A percentile compares a stretch with the other conserved stretches of the same genome.
These are phyloP conservation scores for Morinoia aosen DNA, from an alignment of 2,888 invertebrate species.

Conservation along the genomic window DNA sequence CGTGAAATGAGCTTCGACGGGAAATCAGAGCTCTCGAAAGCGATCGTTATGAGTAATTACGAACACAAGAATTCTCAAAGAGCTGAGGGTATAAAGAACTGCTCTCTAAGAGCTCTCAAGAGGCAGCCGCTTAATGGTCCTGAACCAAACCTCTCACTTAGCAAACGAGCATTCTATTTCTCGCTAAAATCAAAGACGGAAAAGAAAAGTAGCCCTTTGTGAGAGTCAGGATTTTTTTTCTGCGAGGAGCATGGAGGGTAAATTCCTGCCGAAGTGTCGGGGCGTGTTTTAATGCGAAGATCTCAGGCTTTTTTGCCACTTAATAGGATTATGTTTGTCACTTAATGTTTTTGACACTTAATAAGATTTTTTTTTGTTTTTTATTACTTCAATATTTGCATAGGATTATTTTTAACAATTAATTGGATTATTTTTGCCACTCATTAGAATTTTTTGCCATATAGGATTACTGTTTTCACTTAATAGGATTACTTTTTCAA, in stretches of 20 bases:
- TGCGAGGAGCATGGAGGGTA: not conserved
- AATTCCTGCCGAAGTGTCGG: not conserved
- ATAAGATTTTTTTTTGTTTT: too few species aligned
- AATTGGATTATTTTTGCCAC: too few species aligned
- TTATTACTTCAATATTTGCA: too few species aligned
- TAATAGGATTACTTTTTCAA: too few species aligned
- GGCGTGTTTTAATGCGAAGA: not conserved
- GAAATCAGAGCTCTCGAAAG: not conserved
- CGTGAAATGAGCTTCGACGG: not conserved
- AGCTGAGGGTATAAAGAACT: not conserved
- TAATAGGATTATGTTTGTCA: not conserved
- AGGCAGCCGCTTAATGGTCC: not conserved
- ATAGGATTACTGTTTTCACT: too few species aligned
- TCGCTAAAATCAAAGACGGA: not conserved
- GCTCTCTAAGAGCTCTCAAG: constrained; percentile 12
- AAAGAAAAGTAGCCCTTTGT: not conserved
- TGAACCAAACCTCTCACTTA: not conserved
- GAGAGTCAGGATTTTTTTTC: not conserved
- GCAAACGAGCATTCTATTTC: not conserved
- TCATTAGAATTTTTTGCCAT: too few species aligned
- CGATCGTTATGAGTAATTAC: not conserved
- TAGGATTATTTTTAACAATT: too few species aligned
- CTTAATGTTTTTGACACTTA: too few species aligned
- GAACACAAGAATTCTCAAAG: not conserved
- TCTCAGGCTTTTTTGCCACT: not conserved